Evolutionary conservation across 2,113 vertebrate species (phyloP).

Genomic region (Vireo altiloquus): DNA sequence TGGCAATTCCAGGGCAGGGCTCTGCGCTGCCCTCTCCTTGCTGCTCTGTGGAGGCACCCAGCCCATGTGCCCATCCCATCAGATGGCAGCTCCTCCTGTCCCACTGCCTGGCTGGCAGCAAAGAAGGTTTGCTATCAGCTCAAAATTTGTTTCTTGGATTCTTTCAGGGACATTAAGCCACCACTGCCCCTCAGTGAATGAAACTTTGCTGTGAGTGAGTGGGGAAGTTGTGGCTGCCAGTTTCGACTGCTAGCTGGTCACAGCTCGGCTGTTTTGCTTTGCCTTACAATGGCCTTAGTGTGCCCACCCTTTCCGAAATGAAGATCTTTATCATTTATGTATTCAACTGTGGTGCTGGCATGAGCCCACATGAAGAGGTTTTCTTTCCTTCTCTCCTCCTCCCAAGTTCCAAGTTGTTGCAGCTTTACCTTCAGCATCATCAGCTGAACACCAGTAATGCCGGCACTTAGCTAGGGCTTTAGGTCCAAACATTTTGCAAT

Average conservation of each 20-base stretch:
- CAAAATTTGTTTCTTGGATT: neutral
- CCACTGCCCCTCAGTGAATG: accelerated
- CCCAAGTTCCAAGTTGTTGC: neutral
- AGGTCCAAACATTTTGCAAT: neutral
- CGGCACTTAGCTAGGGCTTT: neutral
- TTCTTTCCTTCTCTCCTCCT: neutral
- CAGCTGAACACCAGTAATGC: neutral
- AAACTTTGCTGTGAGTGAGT: neutral
- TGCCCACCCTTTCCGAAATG: neutral
- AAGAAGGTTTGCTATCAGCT: neutral
- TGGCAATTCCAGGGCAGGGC: neutral
- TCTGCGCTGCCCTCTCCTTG: neutral
- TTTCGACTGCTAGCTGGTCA: neutral
- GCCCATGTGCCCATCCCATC: accelerated
- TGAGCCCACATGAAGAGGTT: neutral
- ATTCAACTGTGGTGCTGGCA: neutral
- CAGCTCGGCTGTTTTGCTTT: neutral
- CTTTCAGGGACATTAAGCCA: neutral
- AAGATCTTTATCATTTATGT: neutral
- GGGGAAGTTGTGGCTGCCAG: neutral
- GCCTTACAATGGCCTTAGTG: neutral
- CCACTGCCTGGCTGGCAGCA: neutral
- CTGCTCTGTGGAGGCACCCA: accelerated
- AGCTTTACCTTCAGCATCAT: neutral
- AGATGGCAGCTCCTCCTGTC: accelerated